These are phyloP conservation scores for Azemiops feae DNA, from an alignment of 2,113 vertebrate species.

Conservation along the genomic window DNA sequence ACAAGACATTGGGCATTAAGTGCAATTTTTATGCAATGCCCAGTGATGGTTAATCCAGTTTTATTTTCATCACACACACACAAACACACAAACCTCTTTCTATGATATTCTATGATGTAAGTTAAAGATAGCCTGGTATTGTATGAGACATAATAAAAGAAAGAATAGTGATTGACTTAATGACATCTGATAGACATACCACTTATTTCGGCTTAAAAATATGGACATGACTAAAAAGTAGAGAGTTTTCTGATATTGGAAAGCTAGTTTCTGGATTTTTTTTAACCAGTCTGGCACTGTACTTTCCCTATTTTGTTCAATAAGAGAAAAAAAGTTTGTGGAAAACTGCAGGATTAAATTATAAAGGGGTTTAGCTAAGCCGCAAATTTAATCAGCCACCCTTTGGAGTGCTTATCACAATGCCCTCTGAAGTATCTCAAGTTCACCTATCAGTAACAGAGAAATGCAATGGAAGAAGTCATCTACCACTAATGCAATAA, in stretches of 20 bases:
- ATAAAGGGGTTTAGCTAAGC: slow-evolving; percentile 3
- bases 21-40: background rate
- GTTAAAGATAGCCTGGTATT: background rate
- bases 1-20: background rate
- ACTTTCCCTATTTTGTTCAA: slow-evolving; percentile 4
- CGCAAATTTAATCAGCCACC: slow-evolving; percentile 19
- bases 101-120: background rate
- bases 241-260: background rate
- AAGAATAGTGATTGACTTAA: background rate
- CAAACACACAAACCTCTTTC: background rate
- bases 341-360: background rate
- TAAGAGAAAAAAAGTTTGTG: slow-evolving; percentile 1
- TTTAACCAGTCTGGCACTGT: background rate
- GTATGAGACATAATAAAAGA: background rate
- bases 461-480: slow-evolving; percentile 23
- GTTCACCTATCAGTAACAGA: slow-evolving; percentile 12
- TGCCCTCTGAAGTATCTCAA: background rate
- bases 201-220: background rate
- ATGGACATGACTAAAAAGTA: background rate
- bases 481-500: background rate
- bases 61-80: background rate
- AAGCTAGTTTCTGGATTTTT: background rate
- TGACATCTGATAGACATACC: slow-evolving; percentile 1
- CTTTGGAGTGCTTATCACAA: background rate
- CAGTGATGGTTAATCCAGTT: background rate